These are phyloP conservation scores for Cephus runcator DNA, from an alignment of 2,888 invertebrate genomes.

Conservation along the genomic window DNA sequence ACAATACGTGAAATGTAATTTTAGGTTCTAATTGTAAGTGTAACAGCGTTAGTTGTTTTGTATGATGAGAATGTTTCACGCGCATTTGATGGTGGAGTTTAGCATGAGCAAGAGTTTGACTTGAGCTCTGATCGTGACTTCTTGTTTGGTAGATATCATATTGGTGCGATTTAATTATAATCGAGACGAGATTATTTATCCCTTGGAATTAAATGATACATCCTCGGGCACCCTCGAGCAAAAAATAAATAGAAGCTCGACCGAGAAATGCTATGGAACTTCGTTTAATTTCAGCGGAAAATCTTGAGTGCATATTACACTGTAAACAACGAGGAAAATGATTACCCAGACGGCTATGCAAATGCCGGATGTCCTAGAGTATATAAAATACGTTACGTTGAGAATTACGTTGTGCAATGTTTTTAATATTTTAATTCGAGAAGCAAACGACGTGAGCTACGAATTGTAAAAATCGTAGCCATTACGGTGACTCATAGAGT, in stretches of 20 bases:
- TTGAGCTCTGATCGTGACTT: constrained; percentile 8
- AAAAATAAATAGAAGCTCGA: too few species aligned
- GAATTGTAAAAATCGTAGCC: too few species aligned
- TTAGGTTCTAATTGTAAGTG: constrained; percentile 14
- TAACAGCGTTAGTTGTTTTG: constrained; percentile 28
- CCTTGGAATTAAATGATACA: not conserved
- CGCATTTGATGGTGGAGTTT: constrained; percentile 9
- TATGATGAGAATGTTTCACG: constrained; percentile 18
- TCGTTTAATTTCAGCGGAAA: too few species aligned
- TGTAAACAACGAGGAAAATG: not conserved
- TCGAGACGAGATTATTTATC: not conserved
- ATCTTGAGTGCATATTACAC: too few species aligned
- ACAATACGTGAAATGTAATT: constrained; percentile 38
- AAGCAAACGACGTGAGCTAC: too few species aligned
- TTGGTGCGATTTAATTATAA: not conserved
- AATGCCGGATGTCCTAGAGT: not conserved
- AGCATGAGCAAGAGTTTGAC: constrained; percentile 12
- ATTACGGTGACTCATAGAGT: too few species aligned
- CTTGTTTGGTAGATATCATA: not conserved
- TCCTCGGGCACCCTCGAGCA: too few species aligned
- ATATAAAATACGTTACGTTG: constrained; percentile 1
- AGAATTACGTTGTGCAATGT: not conserved
- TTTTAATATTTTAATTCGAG: not conserved
- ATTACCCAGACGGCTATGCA: not conserved
- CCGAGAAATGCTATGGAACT: too few species aligned